A percentile compares a stretch with the other conserved stretches of the same genome.
Evolutionary conservation across 2,113 vertebrate species (phyloP).

Genomic region (Chrysemys picta): DNA sequence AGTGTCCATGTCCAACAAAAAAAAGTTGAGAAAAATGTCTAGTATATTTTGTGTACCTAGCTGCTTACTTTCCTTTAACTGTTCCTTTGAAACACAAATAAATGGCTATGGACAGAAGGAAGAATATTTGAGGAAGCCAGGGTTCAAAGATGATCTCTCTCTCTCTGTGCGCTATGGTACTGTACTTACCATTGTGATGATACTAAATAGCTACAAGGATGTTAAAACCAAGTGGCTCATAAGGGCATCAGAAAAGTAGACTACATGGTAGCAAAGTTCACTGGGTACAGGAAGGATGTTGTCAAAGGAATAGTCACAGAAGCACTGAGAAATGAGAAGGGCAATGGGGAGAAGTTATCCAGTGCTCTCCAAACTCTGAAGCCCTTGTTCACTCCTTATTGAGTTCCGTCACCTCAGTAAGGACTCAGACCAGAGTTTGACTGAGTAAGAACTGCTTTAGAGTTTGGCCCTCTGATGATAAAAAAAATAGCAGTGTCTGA

Average conservation of each 20-base stretch:
- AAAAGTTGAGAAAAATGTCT: not conserved
- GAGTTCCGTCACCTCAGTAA: accelerated
- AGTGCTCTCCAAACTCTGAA: not conserved
- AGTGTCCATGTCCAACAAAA: too few relatives aligned
- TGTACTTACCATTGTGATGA: not conserved
- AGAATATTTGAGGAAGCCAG: not conserved
- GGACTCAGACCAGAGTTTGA: not conserved
- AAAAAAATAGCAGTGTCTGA: not conserved
- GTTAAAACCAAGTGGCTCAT: not conserved
- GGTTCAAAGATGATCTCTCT: not conserved
- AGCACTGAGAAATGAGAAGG: not conserved
- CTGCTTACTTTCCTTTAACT: not conserved
- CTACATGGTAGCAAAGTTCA: not conserved
- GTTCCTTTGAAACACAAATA: not conserved
- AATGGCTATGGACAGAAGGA: not conserved
- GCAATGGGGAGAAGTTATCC: not conserved
- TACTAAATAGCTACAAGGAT: not conserved
- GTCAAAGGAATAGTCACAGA: not conserved
- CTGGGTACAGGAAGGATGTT: not conserved
- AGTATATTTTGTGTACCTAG: not conserved
- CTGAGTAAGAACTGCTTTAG: not conserved
- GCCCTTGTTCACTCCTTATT: not conserved
- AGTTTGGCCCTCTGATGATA: not conserved
- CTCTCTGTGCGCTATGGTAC: too few relatives aligned
- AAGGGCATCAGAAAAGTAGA: not conserved